Base-by-base conservation (phyloP, 2,797 vertebrate species). In the Hemibagrus guttatus region DNA sequence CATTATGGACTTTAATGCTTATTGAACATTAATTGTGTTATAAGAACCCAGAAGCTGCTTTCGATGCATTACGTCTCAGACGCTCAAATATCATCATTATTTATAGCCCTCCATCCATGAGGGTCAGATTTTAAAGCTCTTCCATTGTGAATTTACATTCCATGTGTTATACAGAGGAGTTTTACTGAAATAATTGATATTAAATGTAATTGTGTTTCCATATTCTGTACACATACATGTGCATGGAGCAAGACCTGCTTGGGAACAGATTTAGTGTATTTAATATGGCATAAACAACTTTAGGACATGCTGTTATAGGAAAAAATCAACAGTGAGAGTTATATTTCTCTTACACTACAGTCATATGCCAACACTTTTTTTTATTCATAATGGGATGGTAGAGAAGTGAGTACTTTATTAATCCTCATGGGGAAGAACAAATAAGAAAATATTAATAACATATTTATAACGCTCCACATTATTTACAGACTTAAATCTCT, bases 41-140 rank as follows among this genome's bases (percentile, higher is more conserved):
- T 35, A 35, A 61, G 16, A 64, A 66, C 28, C 26, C 28, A 81
- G 39, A 28, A 19, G 23, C 16, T 49, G 14, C 59, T 66, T 82
- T 52, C 35, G n/a, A 63, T 61, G 46, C 13, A 58, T 61, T 80
- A 61, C 64, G 26, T 59, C 68, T 54, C 58, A 64, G 68, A 64
- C 19, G 23, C 39, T 79, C 59, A 82, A 56, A 75, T 72, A 81
- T 63, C 42, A 72, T 72, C 21, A 71, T n/a, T 81, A 86, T 82
- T 83, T 75, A 76, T 42, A 42, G 35, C 78, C 31, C 13, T 66
- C 4, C 8, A 63, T 59, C 11, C 26, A 52, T 35, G 28, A 35
- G 54, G 54, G 28, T 58, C 54, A 35, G 75, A 23, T 58, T 35
- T 35, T 21, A 78, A 58, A 78, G 52, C 28, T 58, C 8, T 21